Conservation (phyloP, 2,113 vertebrate species). For the Ophthalmolycus amberensis region DNA sequence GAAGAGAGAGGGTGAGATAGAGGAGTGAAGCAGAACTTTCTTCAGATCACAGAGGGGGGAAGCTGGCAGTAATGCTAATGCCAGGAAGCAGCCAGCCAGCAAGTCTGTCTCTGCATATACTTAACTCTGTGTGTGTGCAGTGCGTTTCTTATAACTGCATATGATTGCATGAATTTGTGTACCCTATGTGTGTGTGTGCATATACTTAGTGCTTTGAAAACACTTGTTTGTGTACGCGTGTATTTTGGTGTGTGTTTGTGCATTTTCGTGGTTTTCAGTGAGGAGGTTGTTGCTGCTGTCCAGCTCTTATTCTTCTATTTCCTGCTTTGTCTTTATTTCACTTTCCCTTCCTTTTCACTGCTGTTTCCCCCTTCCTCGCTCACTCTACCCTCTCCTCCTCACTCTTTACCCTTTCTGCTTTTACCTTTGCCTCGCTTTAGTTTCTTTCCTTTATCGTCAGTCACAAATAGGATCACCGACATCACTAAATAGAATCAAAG, state of each 20-base stretch:
- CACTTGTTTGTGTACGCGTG: neutral
- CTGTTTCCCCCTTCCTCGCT: neutral
- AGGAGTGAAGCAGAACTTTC: conserved; percentile 53
- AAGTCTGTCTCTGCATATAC: conserved; percentile 59
- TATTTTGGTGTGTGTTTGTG: neutral
- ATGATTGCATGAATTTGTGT: conserved; percentile 37
- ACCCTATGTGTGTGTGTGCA: conserved; percentile 18
- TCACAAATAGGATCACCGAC: no score
- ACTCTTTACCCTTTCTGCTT: neutral
- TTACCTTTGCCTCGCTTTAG: neutral
- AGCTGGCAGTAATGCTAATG: conserved; percentile 70
- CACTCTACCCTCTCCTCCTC: neutral
- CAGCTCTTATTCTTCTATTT: neutral
- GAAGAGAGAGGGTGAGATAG: conserved; percentile 29
- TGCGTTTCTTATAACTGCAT: conserved; percentile 19
- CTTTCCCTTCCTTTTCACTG: neutral
- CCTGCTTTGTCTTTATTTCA: neutral
- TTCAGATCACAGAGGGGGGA: conserved; percentile 58
- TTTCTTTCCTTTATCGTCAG: neutral
- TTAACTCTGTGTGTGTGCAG: conserved; percentile 32
- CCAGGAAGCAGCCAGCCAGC: conserved; percentile 66
- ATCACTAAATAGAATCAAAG: neutral
- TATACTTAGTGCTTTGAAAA: conserved; percentile 23
- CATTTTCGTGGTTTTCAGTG: neutral
- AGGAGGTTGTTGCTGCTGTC: neutral